Evolutionary conservation across 2,888 invertebrate species (phyloP).

Genomic region (Drosophila conformis): DNA sequence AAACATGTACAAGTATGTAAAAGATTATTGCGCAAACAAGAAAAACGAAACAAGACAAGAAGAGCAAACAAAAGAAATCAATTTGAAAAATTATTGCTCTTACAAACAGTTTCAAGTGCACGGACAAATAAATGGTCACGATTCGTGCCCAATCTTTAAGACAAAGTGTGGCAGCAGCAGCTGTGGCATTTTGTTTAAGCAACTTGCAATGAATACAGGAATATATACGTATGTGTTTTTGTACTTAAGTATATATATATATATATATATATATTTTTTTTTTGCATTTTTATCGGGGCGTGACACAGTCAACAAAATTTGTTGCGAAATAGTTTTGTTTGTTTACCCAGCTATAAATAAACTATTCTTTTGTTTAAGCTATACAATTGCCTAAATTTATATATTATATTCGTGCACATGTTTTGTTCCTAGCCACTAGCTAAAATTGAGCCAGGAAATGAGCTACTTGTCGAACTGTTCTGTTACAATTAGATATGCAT

Average conservation of each 20-base stretch:
- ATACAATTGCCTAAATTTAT: constrained; percentile 26
- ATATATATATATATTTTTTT: not conserved
- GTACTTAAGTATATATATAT: not conserved
- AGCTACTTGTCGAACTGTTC: constrained; percentile 20
- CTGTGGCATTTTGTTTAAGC: constrained; percentile 42
- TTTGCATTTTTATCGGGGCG: constrained; percentile 5
- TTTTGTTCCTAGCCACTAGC: not conserved
- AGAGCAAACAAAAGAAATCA: constrained; percentile 23
- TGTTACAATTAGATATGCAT: not conserved
- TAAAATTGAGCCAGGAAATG: constrained; percentile 48
- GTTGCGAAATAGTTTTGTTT: constrained; percentile 14
- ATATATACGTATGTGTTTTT: constrained; percentile 14
- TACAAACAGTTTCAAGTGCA: constrained; percentile 65
- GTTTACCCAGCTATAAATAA: constrained; percentile 55
- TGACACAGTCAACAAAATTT: constrained; percentile 36
- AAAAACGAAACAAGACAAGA: constrained; percentile 20
- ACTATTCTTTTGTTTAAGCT: constrained; percentile 24
- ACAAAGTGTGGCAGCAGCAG: constrained; percentile 14
- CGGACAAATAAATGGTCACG: constrained; percentile 50
- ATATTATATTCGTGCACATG: not conserved
- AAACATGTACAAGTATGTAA: constrained; percentile 19
- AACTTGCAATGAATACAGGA: constrained; percentile 26
- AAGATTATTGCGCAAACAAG: constrained; percentile 54
- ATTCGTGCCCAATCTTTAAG: constrained; percentile 40
- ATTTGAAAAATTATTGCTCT: constrained; percentile 28